These are phyloP conservation scores for Kuschelorhynchus macadamiae DNA, from an alignment of 2,888 invertebrate species.

Conservation along the genomic window DNA sequence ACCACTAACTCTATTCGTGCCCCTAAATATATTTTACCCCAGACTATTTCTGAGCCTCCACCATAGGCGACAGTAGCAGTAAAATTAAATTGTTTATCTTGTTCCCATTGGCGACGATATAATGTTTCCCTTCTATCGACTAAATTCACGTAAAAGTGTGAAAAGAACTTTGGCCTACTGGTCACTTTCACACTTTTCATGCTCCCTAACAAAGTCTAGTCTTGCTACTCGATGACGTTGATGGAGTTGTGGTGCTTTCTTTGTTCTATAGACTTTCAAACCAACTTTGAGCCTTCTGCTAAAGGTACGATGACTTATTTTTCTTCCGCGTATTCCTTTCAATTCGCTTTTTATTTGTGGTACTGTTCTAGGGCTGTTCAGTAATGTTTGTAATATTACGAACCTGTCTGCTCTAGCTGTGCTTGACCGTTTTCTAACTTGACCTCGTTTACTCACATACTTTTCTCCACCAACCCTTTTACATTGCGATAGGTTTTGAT, in stretches of 20 bases:
- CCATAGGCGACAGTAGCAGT: not conserved
- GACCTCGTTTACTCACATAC: constrained; percentile 2
- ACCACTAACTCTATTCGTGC: constrained; percentile 9
- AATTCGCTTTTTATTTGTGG: not conserved
- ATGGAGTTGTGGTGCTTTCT: no score
- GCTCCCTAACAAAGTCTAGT: not conserved
- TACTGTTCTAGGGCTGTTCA: not conserved
- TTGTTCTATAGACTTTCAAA: not conserved
- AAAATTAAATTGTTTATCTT: constrained; percentile 18
- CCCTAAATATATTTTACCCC: no score
- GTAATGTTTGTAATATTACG: not conserved
- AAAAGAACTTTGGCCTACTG: not conserved
- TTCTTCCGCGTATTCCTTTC: not conserved
- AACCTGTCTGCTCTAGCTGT: constrained; percentile 1
- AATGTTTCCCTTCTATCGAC: constrained; percentile 1
- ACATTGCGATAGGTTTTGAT: no score
- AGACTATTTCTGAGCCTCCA: not conserved
- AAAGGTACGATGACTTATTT: not conserved
- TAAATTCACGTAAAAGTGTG: not conserved
- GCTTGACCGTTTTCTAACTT: not conserved
- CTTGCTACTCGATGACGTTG: no score
- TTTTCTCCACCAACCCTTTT: not conserved
- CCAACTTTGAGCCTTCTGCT: not conserved
- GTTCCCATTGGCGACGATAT: constrained; percentile 1
- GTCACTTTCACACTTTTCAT: not conserved